Conservation (phyloP, 2,113 vertebrate species). For the Hippoglossus stenolepis region DNA sequence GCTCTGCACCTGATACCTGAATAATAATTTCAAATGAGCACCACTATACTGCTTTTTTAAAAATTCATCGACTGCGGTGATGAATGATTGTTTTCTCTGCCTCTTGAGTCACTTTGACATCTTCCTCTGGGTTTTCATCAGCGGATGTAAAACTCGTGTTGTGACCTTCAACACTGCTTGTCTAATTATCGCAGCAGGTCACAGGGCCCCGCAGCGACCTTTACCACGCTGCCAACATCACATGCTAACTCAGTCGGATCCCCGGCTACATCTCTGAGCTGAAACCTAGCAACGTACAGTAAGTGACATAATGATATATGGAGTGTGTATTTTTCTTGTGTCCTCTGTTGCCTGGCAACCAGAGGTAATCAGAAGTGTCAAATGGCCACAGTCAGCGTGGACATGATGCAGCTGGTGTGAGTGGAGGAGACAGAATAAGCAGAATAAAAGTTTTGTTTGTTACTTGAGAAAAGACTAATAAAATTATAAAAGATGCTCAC, state of each 20-base stretch:
- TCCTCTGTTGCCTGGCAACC: slow-evolving; percentile 39
- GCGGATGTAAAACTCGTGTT: background rate
- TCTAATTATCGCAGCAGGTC: background rate
- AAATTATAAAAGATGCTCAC: background rate
- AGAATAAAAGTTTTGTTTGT: background rate
- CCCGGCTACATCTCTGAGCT: background rate
- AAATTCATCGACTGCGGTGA: background rate
- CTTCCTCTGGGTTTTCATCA: background rate
- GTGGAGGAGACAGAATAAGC: background rate
- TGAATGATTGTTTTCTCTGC: background rate
- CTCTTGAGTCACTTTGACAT: background rate
- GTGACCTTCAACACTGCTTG: background rate
- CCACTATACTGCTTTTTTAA: background rate
- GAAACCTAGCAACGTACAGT: slow-evolving; percentile 33
- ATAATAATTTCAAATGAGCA: slow-evolving; percentile 14
- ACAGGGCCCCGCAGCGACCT: background rate
- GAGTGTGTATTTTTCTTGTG: background rate
- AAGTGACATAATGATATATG: background rate
- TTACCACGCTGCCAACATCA: background rate
- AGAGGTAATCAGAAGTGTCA: slow-evolving; percentile 2
- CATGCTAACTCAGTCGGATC: background rate
- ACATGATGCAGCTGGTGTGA: background rate
- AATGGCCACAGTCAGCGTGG: background rate
- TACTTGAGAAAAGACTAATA: background rate
- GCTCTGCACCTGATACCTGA: background rate